Base-by-base conservation (phyloP, 2,888 invertebrate species). In the Drosophila anomelani region DNA sequence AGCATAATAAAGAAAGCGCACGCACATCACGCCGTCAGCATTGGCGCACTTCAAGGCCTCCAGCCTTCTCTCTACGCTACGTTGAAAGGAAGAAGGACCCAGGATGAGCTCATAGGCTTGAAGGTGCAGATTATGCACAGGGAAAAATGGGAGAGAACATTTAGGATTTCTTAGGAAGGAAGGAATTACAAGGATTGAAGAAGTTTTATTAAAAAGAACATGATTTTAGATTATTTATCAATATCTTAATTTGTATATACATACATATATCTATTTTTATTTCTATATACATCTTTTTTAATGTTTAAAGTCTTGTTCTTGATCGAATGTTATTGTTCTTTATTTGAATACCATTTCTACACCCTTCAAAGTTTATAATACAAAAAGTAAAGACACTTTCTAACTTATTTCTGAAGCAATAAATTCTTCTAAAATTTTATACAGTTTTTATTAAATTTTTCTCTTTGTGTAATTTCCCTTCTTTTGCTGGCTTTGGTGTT, bases 1-100 rank as follows among this genome's bases (percentile, higher is more conserved):
- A 77, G 69, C 77, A 74, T 80, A 85, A 85, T 82, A 84, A 85
- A 85, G 85, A 84, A 87, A 87, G 80, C 85, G 80, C 88, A 84
- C 88, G 83, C 83, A 84, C 83, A 81, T 79, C 85, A 87, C 74
- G 85, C 88, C 78, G 67, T 23, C 75, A 69, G 88, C 83, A 82
- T 73, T 87, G 83, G 85, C 69, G 87, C 87, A 81, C 77, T 87
- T 85, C 71, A 66, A 76, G 80, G 76, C 75, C 84, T 72, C 78
- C 49, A 76, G 87, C 81, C 85, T 77, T 66, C 81, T 72, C 61
- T 68, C 54, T 15, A 13, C 15, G 51, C 34, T 64, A 53, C 76
- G 43, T 60, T 56, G 69, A 58, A 67, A 70, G 63, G 62, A 71
- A 38, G 56, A 43, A 59, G 60, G 41, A 69, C 34, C 43, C 67